phyloP scores from a whole-genome alignment of 2,113 vertebrate genomes.

The Verasper variegatus region DNA sequence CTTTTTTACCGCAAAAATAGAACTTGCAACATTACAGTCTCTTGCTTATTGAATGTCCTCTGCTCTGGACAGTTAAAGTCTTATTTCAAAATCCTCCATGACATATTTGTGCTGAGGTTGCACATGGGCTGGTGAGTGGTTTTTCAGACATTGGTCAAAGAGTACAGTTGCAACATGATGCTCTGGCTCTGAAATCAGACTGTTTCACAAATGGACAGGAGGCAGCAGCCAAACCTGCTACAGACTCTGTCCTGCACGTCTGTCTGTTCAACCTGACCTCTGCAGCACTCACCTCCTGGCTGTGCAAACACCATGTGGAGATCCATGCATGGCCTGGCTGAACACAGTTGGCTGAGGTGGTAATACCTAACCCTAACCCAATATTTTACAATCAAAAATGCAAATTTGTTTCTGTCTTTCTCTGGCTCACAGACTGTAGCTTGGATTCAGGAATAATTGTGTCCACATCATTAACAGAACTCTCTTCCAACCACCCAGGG shows the following conservation, averaged over 20 bases:
- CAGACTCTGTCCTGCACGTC: constrained; percentile 1
- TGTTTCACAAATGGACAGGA: constrained; percentile 49
- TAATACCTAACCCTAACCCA: neutral
- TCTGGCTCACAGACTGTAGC: neutral
- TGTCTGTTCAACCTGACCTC: constrained; percentile 18
- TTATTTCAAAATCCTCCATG: constrained; percentile 35
- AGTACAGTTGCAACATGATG: constrained; percentile 63
- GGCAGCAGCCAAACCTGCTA: constrained; percentile 3
- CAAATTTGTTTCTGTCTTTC: neutral
- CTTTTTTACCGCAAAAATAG: neutral
- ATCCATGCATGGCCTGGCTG: neutral
- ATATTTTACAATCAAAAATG: neutral
- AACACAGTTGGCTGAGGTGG: neutral
- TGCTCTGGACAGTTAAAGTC: neutral
- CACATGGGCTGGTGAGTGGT: neutral
- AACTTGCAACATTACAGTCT: neutral
- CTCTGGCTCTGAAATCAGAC: constrained; percentile 58
- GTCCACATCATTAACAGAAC: neutral
- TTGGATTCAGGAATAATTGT: neutral
- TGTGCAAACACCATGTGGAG: neutral
- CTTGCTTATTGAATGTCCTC: neutral
- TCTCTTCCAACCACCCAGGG: too few species aligned
- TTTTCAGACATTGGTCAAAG: constrained; percentile 38
- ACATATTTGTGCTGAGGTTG: constrained; percentile 26
- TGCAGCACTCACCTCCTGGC: neutral